Percentiles rank a stretch among this genome's conserved stretches.
phyloP scores from a whole-genome alignment of 2,113 vertebrate genomes.

The Trogon melanurus region DNA sequence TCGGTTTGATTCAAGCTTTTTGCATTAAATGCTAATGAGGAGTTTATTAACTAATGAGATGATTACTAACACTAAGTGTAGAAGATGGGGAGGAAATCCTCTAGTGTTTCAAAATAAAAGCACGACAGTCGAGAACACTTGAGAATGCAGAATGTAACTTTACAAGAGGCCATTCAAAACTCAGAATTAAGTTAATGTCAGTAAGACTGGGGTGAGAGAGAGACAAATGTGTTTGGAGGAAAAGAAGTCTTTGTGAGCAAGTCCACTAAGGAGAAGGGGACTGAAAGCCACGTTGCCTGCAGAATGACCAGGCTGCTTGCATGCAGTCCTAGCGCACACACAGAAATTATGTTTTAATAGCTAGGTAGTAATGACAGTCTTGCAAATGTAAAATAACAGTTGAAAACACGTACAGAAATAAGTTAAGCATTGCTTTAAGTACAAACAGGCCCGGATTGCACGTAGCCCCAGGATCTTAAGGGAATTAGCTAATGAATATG shows the following conservation, averaged over 20 bases:
- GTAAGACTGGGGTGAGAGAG: not conserved
- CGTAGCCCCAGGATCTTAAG: not conserved
- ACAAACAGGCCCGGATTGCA: not conserved
- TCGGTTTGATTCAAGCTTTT: not conserved
- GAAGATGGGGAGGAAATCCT: not conserved
- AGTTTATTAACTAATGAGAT: not conserved
- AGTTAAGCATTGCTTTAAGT: not conserved
- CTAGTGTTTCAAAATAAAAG: not conserved
- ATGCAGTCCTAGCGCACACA: not conserved
- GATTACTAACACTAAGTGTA: not conserved
- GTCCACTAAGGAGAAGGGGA: not conserved
- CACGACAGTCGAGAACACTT: not conserved
- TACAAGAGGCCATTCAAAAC: conserved; percentile 19
- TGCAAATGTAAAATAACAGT: not conserved
- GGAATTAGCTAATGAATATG: not conserved
- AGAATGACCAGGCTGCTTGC: not conserved
- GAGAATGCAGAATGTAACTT: not conserved
- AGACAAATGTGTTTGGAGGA: not conserved
- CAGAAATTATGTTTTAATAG: not conserved
- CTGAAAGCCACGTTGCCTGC: not conserved
- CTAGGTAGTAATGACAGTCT: not conserved
- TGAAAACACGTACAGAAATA: not conserved
- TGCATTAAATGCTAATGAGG: not conserved
- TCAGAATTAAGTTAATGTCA: conserved; percentile 25
- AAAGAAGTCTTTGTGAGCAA: conserved; percentile 23